Base-by-base conservation (phyloP, 2,797 vertebrate genomes). In the Atherinosoma microstoma region DNA sequence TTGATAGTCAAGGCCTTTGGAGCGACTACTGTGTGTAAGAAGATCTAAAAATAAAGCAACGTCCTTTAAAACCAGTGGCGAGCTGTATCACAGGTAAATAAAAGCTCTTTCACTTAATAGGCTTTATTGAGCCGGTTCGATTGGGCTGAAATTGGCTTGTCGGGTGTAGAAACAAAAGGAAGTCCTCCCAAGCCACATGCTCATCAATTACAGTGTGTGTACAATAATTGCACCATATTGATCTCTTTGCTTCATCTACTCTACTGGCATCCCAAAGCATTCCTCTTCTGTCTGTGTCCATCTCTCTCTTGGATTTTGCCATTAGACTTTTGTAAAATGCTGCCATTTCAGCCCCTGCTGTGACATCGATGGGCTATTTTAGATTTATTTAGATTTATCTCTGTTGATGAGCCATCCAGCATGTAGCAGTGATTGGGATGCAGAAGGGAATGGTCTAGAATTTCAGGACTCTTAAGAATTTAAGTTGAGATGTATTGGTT, bases 211-310 rank as follows among this genome's bases (percentile, higher is more conserved):
- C 82, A 76, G 75, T 76, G 79, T 77, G 80, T 84, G 86, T 78
- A 88, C 89, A 90, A 87, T 89, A 87, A 92, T 89, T 91, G 90
- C 84, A 57, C 67, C 69, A 6, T 87, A 93, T 94, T 87, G 92
- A 94, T 94, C 84, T 47, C 16, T 77, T 76, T 68, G 78, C 84
- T 89, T 93, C 73, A 89, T 90, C 84, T 78, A 82, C 83, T 86
- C 65, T 62, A 71, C 85, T 78, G 79, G 73, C 70, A 73, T 91
- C 70, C 81, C 78, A 86, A 35, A 91, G 88, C 87, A 80, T 74
- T 88, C 18, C 82, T 82, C 82, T 87, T 68, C 88, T 85, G 83
- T 64, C 75, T 51, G 40, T 42, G 32, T 27, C 53, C 15, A 6
- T 29, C 63, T 57, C 60, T 56, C 22, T 51, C 70, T 35, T 30